Conservation (phyloP, 1,140 invertebrate genomes). For the Paraescarpia echinospica region DNA sequence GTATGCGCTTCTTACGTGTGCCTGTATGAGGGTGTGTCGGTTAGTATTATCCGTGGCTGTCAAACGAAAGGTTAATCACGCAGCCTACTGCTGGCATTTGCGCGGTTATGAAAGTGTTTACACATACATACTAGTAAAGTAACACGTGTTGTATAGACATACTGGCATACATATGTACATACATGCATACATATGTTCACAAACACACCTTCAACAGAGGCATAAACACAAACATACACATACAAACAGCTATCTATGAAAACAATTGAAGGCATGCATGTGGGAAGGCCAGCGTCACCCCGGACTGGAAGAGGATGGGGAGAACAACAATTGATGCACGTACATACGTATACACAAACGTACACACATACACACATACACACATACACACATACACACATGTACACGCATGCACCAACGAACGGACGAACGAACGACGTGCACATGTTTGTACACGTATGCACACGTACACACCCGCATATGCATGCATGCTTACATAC, state of each 20-base stretch:
- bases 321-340: not conserved
- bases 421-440: no score
- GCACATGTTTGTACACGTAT: not conserved
- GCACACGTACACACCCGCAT: not conserved
- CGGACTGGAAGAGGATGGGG: no score
- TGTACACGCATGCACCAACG: not conserved
- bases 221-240: no score
- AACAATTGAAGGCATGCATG: no score
- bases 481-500: no score
- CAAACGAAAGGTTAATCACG: no score
- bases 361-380: not conserved
- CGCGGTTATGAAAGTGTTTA: not conserved
- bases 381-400: not conserved
- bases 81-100: not conserved
- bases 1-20: not conserved
- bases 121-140: not conserved
- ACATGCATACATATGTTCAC: no score
- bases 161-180: no score
- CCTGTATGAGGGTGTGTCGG: not conserved
- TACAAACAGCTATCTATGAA: no score
- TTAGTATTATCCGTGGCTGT: not conserved
- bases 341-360: not conserved
- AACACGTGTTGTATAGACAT: not conserved
- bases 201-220: no score
- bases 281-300: no score